Base-by-base conservation (phyloP, 30 jellyfish, hydroid and myxozoan genomes). In the Calvadosia cruxmelitensis region DNA sequence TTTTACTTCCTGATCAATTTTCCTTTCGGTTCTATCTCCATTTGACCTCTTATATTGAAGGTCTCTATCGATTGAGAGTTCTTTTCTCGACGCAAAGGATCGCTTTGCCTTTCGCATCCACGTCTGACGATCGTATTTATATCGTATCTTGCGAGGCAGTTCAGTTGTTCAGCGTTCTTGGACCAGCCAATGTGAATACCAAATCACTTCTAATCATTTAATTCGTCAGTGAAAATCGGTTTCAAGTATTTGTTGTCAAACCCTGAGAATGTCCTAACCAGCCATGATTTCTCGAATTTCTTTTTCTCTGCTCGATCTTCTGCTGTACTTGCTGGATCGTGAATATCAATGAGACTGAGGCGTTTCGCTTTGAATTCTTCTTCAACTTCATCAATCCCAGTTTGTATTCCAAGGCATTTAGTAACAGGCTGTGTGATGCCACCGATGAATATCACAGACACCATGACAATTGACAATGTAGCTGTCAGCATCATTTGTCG, bases 401-500 rank as follows among this genome's bases (percentile, higher is more conserved):
- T 92, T 74, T 93, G 94, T 24, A 93, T 81, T 63, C 85, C 89
- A 33, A 93, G 83, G 31, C 85, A 91, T 75, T 84, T 84, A 28
- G 95, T 87, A 53, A 93, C 81, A 1, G 99, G 96, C 49, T 71
- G 68, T 20, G 99, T 85, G 5, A 93, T 76, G 1, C 99, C 99
- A 36, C 99, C 99, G 65, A 79, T 67, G 33, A 93, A 48, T 25
- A 93, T 77, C 3, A 93, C 99, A 3, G 99, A 93, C 10, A 93
- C 76, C 7, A 93, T 81, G 63, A 93, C 99, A 27, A 86, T 84
- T 20, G 86, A 66, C 53, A 93, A 63, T 0, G 99, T 93, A 23
- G 99, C 95, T 33, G 99, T 93, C 16, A 93, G 74, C 99, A 93
- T 93, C 96, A 93, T 81, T 67, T 93, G 95, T 33, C 99, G 81